A percentile compares a stretch with the other conserved stretches of the same genome.
These are phyloP conservation scores for Sitta carolinensis DNA, from an alignment of 2,797 vertebrate species.

Conservation along the genomic window DNA sequence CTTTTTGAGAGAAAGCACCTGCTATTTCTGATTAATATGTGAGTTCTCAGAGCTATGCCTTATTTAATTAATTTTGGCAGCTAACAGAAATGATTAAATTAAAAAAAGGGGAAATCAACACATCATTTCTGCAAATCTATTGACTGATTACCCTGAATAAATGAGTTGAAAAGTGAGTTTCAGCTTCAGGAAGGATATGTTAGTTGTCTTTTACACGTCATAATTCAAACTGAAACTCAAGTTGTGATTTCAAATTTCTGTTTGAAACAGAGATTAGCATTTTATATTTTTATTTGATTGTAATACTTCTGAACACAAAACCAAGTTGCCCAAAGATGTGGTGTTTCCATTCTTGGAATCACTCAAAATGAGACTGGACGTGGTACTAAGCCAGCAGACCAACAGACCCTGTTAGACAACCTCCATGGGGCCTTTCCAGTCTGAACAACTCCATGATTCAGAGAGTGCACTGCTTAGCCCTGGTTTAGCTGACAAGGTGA, in stretches of 20 bases:
- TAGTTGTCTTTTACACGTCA: background rate
- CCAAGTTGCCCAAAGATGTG: background rate
- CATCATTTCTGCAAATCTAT: background rate
- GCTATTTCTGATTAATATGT: slow-evolving; percentile 19
- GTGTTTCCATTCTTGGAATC: background rate
- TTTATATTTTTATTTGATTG: background rate
- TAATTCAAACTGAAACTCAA: background rate
- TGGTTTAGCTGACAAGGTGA: background rate
- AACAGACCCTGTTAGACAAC: background rate
- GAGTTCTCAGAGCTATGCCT: background rate
- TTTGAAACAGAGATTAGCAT: background rate
- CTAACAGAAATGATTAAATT: slow-evolving; percentile 15
- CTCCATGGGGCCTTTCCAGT: background rate
- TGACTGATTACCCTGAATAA: slow-evolving; percentile 1
- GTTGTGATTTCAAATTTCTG: background rate
- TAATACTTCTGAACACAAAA: background rate
- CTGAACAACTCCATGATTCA: background rate
- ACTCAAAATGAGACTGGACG: background rate
- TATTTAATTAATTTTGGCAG: slow-evolving; percentile 46
- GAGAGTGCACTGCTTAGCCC: background rate
- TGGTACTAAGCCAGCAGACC: background rate
- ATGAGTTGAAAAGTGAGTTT: background rate
- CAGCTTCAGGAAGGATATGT: background rate
- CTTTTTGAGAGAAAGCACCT: background rate
- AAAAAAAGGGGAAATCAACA: slow-evolving; percentile 9